A percentile compares a stretch with the other conserved stretches of the same genome.
Evolutionary conservation across 2,113 vertebrate species (phyloP).

Genomic region (Macrotus californicus): DNA sequence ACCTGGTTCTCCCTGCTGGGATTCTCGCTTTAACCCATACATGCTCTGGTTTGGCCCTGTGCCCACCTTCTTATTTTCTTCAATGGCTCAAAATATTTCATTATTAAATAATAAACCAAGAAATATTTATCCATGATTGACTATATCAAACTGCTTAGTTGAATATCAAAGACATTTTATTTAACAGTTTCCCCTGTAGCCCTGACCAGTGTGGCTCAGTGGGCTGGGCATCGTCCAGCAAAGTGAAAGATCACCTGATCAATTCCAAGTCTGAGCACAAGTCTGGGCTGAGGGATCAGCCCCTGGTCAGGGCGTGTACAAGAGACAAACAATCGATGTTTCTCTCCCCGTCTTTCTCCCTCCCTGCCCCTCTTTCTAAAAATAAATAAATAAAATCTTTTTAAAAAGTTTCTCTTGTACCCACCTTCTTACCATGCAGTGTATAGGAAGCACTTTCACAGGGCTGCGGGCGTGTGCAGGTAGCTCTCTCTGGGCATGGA

Average conservation of each 20-base stretch:
- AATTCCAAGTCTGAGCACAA: too few species aligned
- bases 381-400: too few species aligned
- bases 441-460: rapidly evolving
- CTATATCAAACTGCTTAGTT: conserved; percentile 66
- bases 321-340: too few species aligned
- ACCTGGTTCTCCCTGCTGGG: background rate
- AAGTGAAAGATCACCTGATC: too few species aligned
- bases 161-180: conserved; percentile 54
- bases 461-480: background rate
- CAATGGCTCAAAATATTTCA: conserved; percentile 43
- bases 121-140: background rate
- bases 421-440: rapidly evolving
- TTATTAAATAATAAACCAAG: conserved; percentile 50
- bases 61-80: background rate
- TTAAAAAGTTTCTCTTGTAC: background rate
- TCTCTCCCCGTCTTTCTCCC: too few species aligned
- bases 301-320: too few species aligned
- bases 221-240: too few species aligned
- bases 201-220: too few species aligned
- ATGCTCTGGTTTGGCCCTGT: background rate
- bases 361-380: too few species aligned
- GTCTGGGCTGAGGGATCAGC: too few species aligned
- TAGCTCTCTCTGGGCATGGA: too few species aligned
- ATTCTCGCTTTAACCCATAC: background rate
- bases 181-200: background rate